Conservation (phyloP, 2,888 invertebrate species). For the Andrena bicolor region DNA sequence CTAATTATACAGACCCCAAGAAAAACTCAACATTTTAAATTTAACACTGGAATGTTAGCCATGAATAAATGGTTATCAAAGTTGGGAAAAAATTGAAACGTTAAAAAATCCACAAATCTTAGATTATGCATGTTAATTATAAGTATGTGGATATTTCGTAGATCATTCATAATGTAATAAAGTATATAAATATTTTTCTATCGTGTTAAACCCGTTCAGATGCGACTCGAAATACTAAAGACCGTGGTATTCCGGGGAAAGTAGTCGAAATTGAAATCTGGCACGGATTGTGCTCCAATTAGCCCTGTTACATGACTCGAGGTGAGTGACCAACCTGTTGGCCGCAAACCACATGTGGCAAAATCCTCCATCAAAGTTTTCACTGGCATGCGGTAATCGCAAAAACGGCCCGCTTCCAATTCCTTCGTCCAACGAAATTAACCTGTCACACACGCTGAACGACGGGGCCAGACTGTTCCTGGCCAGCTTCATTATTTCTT, state of each 20-base stretch:
- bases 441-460: slow-evolving; percentile 30
- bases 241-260: not conserved
- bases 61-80: no score
- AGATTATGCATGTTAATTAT: no score
- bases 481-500: slow-evolving; percentile 44
- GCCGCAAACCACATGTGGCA: slow-evolving; percentile 50
- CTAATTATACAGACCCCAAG: no score
- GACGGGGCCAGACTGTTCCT: slow-evolving; percentile 8
- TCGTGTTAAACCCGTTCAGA: not conserved
- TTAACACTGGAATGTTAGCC: no score
- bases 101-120: no score
- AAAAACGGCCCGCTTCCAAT: slow-evolving; percentile 46
- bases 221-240: not conserved
- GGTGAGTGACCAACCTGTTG: slow-evolving; percentile 67
- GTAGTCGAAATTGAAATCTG: slow-evolving; percentile 65
- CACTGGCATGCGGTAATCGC: slow-evolving; percentile 30
- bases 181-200: no score
- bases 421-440: slow-evolving; percentile 43
- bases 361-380: slow-evolving; percentile 59
- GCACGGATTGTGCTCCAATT: slow-evolving; percentile 60
- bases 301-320: slow-evolving; percentile 51
- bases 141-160: no score
- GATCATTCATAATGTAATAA: no score
- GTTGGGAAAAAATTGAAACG: no score
- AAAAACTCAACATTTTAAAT: no score